Conservation (phyloP, 2,888 invertebrate genomes). For the Oscheius sp. region DNA sequence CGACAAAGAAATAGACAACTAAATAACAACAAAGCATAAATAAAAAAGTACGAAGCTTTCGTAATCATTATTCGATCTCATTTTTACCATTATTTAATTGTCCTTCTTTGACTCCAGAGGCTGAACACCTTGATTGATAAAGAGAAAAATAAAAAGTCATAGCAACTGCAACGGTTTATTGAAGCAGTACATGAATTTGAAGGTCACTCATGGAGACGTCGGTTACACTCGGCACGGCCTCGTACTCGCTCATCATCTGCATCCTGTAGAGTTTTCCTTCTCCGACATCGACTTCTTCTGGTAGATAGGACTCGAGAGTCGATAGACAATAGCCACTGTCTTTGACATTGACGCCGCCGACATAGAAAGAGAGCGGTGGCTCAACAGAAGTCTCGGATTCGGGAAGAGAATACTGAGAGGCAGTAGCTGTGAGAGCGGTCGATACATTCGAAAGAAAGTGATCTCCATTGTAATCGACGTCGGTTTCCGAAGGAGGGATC, state of each 20-base stretch:
- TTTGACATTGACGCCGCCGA: neutral
- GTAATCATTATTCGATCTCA: too few relatives aligned
- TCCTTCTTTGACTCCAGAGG: too few relatives aligned
- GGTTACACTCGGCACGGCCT: constrained; percentile 1
- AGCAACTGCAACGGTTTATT: too few relatives aligned
- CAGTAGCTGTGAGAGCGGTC: neutral
- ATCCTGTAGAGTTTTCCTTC: neutral
- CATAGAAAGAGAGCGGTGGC: neutral
- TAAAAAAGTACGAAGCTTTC: too few relatives aligned
- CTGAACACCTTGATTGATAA: too few relatives aligned
- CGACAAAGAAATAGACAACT: too few relatives aligned
- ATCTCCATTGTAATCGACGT: too few relatives aligned
- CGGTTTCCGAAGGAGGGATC: too few relatives aligned
- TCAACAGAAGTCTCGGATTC: constrained; percentile 1
- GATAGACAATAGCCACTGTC: constrained; percentile 1
- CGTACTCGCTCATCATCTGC: neutral
- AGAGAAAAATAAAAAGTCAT: too few relatives aligned
- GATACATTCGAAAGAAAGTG: too few relatives aligned
- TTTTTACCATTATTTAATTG: too few relatives aligned
- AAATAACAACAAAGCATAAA: too few relatives aligned
- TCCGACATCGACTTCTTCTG: neutral
- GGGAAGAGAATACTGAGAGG: constrained; percentile 7
- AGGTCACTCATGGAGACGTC: constrained; percentile 7
- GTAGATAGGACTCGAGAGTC: neutral
- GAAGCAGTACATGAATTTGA: neutral